phyloP scores from a whole-genome alignment of 2,797 vertebrate genomes.

The Amphiprion clarkii region DNA sequence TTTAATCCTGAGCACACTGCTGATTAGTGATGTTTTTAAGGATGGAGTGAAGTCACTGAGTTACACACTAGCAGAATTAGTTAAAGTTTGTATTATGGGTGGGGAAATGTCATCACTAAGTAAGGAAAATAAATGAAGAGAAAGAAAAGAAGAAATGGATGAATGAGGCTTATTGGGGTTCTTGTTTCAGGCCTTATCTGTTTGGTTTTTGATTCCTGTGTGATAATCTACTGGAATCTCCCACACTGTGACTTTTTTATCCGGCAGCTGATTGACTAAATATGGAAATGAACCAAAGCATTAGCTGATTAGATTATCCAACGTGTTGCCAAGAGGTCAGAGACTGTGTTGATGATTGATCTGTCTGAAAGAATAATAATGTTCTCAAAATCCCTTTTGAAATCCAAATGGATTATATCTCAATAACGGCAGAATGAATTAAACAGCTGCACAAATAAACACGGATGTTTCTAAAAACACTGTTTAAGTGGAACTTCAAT shows the following conservation, averaged over 20 bases:
- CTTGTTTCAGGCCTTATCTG: slow-evolving; percentile 2
- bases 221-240: slow-evolving; percentile 21
- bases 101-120: background rate
- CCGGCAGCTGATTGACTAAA: slow-evolving; percentile 22
- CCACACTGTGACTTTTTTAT: background rate
- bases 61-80: too few relatives aligned
- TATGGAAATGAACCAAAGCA: slow-evolving; percentile 29
- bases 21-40: too few relatives aligned
- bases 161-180: background rate
- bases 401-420: slow-evolving; percentile 45
- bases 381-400: slow-evolving; percentile 34
- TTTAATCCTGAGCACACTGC: too few relatives aligned
- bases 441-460: slow-evolving; percentile 20
- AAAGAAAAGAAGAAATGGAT: background rate
- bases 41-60: too few relatives aligned
- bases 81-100: background rate
- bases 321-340: slow-evolving; percentile 10
- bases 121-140: background rate
- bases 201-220: slow-evolving; percentile 20
- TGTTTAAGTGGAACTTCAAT: background rate
- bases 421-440: slow-evolving; percentile 3
- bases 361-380: slow-evolving; percentile 28
- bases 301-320: slow-evolving; percentile 35
- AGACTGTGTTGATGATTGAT: slow-evolving; percentile 28
- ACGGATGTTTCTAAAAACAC: background rate